phyloP scores from a whole-genome alignment of 2,888 invertebrate species.

The Phengaris arion region DNA sequence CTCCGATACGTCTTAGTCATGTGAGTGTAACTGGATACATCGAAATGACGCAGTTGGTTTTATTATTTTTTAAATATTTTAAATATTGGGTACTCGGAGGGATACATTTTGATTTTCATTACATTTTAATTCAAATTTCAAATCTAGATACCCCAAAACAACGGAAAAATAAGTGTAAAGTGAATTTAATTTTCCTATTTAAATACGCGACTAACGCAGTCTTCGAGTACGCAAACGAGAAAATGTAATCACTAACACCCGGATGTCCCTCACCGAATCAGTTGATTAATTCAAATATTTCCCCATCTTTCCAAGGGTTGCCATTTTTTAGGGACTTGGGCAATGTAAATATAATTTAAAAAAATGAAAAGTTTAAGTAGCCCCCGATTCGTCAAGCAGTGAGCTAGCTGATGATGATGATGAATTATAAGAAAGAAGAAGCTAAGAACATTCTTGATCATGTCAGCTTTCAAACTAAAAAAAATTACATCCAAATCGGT shows the following conservation, averaged over 20 bases:
- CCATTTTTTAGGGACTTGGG: not conserved
- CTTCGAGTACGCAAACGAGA: conserved; percentile 18
- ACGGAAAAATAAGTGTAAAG: not conserved
- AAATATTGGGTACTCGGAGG: not conserved
- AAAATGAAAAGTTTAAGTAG: no score
- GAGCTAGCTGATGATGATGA: no score
- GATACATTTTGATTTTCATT: not conserved
- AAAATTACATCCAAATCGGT: no score
- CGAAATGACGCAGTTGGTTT: no score
- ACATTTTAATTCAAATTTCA: not conserved
- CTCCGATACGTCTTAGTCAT: no score
- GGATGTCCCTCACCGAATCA: conserved; percentile 18
- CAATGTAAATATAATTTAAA: no score
- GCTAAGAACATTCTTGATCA: no score
- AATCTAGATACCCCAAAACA: not conserved
- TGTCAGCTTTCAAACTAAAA: no score
- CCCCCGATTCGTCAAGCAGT: no score
- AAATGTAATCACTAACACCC: conserved; percentile 16
- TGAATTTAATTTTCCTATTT: conserved; percentile 20
- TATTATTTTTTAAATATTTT: no score
- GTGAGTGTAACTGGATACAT: no score
- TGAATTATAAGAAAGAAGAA: no score
- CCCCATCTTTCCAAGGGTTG: conserved; percentile 6
- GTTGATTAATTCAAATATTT: conserved; percentile 24
- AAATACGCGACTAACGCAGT: conserved; percentile 1